Evolutionary conservation across 2,797 vertebrate species (phyloP).

Genomic region (Scolopax bukidnonensis): DNA sequence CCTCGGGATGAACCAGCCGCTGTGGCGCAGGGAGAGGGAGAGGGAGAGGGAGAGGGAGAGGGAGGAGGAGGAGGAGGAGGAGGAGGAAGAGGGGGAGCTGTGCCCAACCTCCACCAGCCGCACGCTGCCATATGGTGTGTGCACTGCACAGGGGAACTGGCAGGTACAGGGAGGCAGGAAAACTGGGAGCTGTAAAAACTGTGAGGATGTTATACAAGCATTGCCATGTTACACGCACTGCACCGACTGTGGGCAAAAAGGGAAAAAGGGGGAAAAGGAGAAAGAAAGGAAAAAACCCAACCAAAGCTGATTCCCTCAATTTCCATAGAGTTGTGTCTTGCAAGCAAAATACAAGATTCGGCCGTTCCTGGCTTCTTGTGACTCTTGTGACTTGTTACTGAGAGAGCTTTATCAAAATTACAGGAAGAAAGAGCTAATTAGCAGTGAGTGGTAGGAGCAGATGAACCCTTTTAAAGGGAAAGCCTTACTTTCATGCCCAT

Average conservation of each 20-base stretch:
- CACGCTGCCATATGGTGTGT: neutral
- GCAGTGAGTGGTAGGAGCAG: neutral
- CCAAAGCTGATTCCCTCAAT: neutral
- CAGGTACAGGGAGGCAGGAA: neutral
- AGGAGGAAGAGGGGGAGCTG: neutral
- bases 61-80: no score
- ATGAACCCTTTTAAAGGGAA: neutral
- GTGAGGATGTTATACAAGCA: neutral
- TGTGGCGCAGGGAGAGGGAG: neutral
- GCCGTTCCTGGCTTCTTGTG: neutral
- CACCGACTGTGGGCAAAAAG: neutral
- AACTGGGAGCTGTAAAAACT: neutral
- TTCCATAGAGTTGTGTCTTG: neutral
- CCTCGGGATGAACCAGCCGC: neutral
- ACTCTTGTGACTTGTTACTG: neutral
- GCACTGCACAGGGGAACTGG: neutral
- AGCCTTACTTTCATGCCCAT: neutral
- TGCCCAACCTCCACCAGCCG: neutral
- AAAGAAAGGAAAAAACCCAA: neutral
- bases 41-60: no score
- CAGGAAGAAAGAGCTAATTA: constrained; percentile 20
- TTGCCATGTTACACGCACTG: neutral
- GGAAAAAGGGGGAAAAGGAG: rapidly evolving
- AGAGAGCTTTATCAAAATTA: neutral
- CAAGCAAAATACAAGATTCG: neutral